These are phyloP conservation scores for Zonitis immaculata DNA, from an alignment of 2,888 invertebrate species.

Conservation along the genomic window DNA sequence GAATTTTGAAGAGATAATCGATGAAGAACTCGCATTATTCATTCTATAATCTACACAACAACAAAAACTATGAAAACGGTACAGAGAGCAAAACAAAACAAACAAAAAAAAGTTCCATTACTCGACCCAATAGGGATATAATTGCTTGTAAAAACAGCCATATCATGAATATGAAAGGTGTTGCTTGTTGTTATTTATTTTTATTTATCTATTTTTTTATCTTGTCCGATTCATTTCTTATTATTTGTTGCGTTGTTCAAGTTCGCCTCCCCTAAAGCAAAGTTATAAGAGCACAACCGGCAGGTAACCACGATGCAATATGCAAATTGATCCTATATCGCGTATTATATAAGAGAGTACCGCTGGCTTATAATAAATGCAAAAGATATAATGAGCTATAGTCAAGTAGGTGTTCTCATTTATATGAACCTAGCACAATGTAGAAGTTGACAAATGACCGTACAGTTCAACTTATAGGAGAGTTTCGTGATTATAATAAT, in stretches of 20 bases:
- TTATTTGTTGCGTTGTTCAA: no score
- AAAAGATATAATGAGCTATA: conserved; percentile 24
- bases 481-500: not conserved
- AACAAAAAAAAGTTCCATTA: no score
- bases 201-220: not conserved
- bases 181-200: not conserved
- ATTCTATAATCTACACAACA: no score
- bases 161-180: no score
- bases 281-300: not conserved
- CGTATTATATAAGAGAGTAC: conserved; percentile 19
- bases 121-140: no score
- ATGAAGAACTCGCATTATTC: no score
- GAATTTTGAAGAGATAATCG: no score
- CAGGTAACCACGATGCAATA: conserved; percentile 5
- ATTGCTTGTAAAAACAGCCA: no score
- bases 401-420: conserved; percentile 29
- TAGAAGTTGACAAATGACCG: conserved; percentile 23
- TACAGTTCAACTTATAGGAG: not conserved
- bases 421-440: conserved; percentile 26
- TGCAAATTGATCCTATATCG: conserved; percentile 17
- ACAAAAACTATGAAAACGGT: no score
- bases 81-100: no score
- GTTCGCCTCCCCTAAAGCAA: not conserved
- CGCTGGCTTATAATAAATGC: conserved; percentile 19
- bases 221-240: not conserved